A percentile compares a stretch with the other conserved stretches of the same genome.
Conservation (phyloP, 2,113 vertebrate genomes). For the Plectropomus leopardus region DNA sequence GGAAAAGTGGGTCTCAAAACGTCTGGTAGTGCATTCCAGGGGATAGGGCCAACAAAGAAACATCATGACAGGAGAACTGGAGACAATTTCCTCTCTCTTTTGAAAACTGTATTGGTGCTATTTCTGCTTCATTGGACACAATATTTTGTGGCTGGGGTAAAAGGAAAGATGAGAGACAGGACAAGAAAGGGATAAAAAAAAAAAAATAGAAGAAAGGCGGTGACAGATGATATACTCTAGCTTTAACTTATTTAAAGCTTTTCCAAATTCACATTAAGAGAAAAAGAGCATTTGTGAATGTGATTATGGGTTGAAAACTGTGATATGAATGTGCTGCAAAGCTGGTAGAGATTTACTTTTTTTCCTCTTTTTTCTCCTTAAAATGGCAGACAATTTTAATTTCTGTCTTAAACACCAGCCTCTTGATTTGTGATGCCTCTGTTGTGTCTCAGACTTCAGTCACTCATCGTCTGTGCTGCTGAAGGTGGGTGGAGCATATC, state of each 20-base stretch:
- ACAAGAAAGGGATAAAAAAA: background rate
- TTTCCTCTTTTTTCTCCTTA: too few species aligned
- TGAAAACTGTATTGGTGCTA: slow-evolving; percentile 7
- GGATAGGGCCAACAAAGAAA: slow-evolving; percentile 10
- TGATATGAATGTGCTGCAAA: background rate
- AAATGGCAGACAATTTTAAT: background rate
- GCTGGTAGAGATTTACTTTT: background rate
- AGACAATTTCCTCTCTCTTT: slow-evolving; percentile 19
- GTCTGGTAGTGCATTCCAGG: background rate
- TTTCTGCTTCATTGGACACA: slow-evolving; percentile 23
- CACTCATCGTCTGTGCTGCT: background rate
- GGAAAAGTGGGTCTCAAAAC: slow-evolving; percentile 17
- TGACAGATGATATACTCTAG: slow-evolving; percentile 9
- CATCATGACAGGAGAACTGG: background rate
- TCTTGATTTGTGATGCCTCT: background rate
- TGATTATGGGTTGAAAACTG: slow-evolving; percentile 4
- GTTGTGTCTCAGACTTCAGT: background rate
- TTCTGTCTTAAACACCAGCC: background rate
- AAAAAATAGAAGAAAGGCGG: slow-evolving; percentile 1
- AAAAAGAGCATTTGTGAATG: background rate
- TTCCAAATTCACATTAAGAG: slow-evolving; percentile 2
- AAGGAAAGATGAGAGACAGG: background rate
- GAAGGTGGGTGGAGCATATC: background rate
- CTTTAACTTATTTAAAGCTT: slow-evolving; percentile 8
- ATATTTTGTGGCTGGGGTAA: background rate